Evolutionary conservation across 2,888 invertebrate species (phyloP), one percentile per base, ranked within the genome.

Genomic region (Choristoneura rosaceana): DNA sequence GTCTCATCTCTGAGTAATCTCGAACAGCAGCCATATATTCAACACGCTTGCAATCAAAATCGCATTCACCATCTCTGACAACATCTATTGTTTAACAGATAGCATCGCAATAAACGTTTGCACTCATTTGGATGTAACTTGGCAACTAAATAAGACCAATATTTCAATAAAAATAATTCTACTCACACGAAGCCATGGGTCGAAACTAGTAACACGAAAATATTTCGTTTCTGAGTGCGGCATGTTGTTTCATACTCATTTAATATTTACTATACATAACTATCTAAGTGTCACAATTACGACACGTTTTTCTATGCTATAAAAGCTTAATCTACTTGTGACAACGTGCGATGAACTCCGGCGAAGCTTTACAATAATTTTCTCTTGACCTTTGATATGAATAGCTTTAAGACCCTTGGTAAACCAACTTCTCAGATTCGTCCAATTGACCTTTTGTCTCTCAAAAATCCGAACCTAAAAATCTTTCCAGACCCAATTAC

Each of bases 401-500:
- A 52, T 52, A 14, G 5, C 17, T 52, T 52, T 17, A 8, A 15
- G 15, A 17, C 50, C 17, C 50, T 52, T 15, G 15, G 17, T 52
- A 8, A 4, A 55, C 12, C 25, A 55, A 7, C n/a, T 2, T 4
- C n/a, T 47, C 7, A 47, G n/a, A 55, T 12, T 55, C 25, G 55
- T 12, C 55, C 55, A 4, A 10, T 55, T 25, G 10, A 10, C 55
- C 17, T 55, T 55, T 52, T 3, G 15, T 38, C n/a, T 25, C 55
- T 8, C 3, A 55, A 55, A 55, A 55, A 25, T 25, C 4, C 10
- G 55, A 25, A 25, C 25, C 55, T 12, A 55, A 55, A 25, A 52
- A 52, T 41, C 41, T 61, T 43, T 25, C 33, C n/a, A 33, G 14
- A 63, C 47, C 62, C 62, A 43, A 62, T 63, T 47, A n/a, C 33